Evolutionary conservation across 1,140 invertebrate species (phyloP).

Genomic region (Cardiocondyla obscurior): DNA sequence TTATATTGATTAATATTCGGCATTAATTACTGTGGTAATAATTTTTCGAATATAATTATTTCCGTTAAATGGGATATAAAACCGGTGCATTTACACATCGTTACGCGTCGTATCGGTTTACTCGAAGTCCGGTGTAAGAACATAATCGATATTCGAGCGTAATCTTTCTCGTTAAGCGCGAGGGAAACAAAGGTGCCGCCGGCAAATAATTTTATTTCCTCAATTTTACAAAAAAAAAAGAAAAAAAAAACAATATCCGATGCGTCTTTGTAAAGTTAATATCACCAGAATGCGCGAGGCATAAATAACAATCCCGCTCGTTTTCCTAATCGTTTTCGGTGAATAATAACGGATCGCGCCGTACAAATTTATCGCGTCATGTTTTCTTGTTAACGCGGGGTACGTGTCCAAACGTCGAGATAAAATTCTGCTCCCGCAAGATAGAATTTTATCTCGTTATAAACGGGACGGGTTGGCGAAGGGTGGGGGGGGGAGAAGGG

Average conservation of each 20-base stretch:
- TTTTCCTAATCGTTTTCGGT: not conserved
- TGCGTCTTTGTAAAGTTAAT: no score
- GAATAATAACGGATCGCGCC: not conserved
- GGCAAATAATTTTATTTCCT: not conserved
- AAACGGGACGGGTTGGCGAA: not conserved
- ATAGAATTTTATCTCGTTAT: slow-evolving; percentile 46
- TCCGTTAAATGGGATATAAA: not conserved
- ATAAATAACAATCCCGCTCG: not conserved
- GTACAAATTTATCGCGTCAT: slow-evolving; percentile 13
- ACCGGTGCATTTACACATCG: not conserved
- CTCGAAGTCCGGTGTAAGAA: not conserved
- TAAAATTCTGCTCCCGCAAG: not conserved
- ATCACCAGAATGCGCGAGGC: no score
- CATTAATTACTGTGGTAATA: slow-evolving; percentile 48
- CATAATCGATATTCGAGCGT: not conserved
- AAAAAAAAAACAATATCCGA: no score
- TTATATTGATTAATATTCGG: not conserved
- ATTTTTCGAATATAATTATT: slow-evolving; percentile 13
- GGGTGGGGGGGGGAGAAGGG: not conserved
- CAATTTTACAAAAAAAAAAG: no score
- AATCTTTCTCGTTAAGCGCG: not conserved
- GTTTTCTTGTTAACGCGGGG: slow-evolving; percentile 14
- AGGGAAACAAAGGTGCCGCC: no score
- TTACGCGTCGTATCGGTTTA: not conserved
- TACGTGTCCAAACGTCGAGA: slow-evolving; percentile 4